Conservation (phyloP, 2,113 vertebrate species). For the Clarias magur region DNA sequence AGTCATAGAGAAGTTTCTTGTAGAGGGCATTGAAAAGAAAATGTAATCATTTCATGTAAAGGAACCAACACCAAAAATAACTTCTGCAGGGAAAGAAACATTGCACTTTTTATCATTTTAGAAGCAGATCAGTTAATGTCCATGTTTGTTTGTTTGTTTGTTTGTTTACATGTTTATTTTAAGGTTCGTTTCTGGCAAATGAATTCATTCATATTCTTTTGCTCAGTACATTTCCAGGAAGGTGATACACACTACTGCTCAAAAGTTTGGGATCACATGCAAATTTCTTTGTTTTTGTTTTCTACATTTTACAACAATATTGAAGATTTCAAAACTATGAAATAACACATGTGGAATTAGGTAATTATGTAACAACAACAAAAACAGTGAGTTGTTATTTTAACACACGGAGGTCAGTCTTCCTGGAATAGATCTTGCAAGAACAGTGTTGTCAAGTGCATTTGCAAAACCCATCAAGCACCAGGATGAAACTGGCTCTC, state of each 20-base stretch:
- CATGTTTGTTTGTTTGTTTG: too few relatives aligned
- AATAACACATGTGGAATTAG: too few relatives aligned
- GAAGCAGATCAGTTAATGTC: neutral
- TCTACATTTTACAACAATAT: neutral
- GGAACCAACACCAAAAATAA: neutral
- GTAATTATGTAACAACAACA: too few relatives aligned
- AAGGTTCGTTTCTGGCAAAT: neutral
- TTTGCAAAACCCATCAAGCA: too few relatives aligned
- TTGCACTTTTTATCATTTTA: neutral
- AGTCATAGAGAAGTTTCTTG: neutral
- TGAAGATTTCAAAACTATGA: too few relatives aligned
- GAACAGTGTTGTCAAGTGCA: too few relatives aligned
- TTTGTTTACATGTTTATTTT: too few relatives aligned
- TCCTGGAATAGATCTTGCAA: too few relatives aligned
- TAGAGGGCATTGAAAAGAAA: neutral
- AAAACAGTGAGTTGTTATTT: too few relatives aligned
- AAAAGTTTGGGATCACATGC: too few relatives aligned
- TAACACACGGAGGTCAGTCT: too few relatives aligned
- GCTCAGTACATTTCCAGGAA: neutral
- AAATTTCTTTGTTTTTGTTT: neutral
- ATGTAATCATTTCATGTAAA: neutral
- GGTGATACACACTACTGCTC: neutral
- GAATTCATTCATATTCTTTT: neutral
- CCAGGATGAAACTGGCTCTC: too few relatives aligned
- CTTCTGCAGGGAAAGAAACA: neutral